phyloP scores from a whole-genome alignment of 2,797 vertebrate genomes.

The Mormyrus hasselquistii region DNA sequence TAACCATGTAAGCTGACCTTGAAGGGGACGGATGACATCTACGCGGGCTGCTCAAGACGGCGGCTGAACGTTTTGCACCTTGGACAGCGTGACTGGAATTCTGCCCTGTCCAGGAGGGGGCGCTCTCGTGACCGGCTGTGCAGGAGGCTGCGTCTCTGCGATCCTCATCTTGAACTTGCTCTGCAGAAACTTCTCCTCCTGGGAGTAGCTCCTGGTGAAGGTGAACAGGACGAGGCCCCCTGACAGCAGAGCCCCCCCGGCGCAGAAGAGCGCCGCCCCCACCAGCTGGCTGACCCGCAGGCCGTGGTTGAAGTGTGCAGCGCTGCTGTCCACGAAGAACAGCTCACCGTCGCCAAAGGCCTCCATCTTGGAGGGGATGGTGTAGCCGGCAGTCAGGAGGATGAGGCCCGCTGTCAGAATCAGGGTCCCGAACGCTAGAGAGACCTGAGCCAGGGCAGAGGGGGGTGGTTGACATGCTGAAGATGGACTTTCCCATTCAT shows the following conservation, averaged over 20 bases:
- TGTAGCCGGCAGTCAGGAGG: slow-evolving; percentile 72
- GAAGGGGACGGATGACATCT: neutral
- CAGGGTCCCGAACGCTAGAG: slow-evolving; percentile 70
- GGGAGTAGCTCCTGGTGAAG: slow-evolving; percentile 69
- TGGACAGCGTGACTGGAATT: slow-evolving; percentile 73
- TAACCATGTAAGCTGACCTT: slow-evolving; percentile 17
- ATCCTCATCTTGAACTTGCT: slow-evolving; percentile 68
- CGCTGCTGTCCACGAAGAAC: slow-evolving; percentile 78
- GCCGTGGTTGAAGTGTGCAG: slow-evolving; percentile 76
- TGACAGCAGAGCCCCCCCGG: slow-evolving; percentile 72
- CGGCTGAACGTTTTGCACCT: slow-evolving; percentile 80
- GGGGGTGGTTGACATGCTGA: neutral
- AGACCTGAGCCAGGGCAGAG: slow-evolving; percentile 62
- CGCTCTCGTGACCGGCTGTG: slow-evolving; percentile 71
- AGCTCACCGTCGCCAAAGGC: slow-evolving; percentile 85
- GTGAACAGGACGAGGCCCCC: slow-evolving; percentile 72
- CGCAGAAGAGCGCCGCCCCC: slow-evolving; percentile 76
- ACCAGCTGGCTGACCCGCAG: slow-evolving; percentile 73
- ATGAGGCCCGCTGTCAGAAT: slow-evolving; percentile 74
- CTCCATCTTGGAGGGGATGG: slow-evolving; percentile 79
- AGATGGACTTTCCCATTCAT: neutral
- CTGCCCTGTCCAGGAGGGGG: slow-evolving; percentile 70
- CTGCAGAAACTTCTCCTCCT: slow-evolving; percentile 70
- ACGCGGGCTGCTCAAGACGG: slow-evolving; percentile 43
- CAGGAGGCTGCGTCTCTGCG: slow-evolving; percentile 58